A percentile compares a stretch with the other conserved stretches of the same genome.
Conservation (phyloP, 2,113 vertebrate species). For the Echinops telfairi region DNA sequence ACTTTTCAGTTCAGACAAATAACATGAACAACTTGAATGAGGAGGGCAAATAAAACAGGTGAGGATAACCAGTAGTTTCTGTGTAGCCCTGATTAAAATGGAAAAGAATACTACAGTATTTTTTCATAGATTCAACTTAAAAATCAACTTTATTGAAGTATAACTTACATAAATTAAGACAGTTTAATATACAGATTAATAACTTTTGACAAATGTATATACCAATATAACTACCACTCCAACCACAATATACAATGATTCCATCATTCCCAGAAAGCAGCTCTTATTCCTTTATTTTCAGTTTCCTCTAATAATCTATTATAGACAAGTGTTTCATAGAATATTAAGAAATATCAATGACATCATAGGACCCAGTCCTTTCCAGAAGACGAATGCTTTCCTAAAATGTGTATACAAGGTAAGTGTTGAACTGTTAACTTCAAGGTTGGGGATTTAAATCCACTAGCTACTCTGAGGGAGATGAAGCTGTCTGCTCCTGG, state of each 20-base stretch:
- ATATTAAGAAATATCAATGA: not conserved
- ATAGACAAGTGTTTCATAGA: not conserved
- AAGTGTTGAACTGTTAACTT: too few relatives aligned
- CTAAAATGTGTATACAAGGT: not conserved
- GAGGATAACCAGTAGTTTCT: not conserved
- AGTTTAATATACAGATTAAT: too few relatives aligned
- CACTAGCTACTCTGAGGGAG: too few relatives aligned
- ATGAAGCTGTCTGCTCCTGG: too few relatives aligned
- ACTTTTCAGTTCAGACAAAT: too few relatives aligned
- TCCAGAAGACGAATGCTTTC: not conserved
- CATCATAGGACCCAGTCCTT: too few relatives aligned
- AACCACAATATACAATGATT: not conserved
- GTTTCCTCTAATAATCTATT: not conserved
- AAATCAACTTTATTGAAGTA: not conserved
- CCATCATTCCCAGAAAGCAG: not conserved
- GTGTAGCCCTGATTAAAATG: not conserved
- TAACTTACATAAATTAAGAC: not conserved
- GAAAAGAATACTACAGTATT: not conserved
- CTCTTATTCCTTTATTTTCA: not conserved
- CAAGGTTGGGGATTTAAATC: too few relatives aligned
- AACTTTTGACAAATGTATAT: not conserved
- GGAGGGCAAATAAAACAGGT: not conserved
- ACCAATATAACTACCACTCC: not conserved
- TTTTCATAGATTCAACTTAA: not conserved
- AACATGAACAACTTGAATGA: too few relatives aligned